phyloP scores from a whole-genome alignment of 2,797 vertebrate genomes.

The Onychomys torridus region DNA sequence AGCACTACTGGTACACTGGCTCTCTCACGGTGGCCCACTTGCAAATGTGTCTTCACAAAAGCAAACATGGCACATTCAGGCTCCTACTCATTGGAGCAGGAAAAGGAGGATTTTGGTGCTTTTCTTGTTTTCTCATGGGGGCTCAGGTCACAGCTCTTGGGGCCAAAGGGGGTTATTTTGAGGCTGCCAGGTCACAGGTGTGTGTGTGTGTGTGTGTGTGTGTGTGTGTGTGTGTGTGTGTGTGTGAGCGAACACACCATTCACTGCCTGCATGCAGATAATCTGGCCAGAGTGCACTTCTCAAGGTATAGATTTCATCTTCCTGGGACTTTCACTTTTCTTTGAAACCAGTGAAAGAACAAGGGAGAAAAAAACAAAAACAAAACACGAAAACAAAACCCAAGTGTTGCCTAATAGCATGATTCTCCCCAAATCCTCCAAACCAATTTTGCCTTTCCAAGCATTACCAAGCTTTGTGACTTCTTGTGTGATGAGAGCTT shows the following conservation, averaged over 20 bases:
- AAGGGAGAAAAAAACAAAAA: background rate
- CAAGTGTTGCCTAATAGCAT: slow-evolving; percentile 5
- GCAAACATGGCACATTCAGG: slow-evolving; percentile 79
- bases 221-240: background rate
- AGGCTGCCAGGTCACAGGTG: slow-evolving; percentile 56
- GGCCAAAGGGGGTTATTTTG: slow-evolving; percentile 67
- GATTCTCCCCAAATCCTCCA: slow-evolving; percentile 60
- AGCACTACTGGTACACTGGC: slow-evolving; percentile 81
- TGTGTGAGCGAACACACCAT: background rate
- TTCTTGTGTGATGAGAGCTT: slow-evolving; percentile 48
- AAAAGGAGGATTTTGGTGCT: slow-evolving; percentile 74
- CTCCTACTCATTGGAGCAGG: slow-evolving; percentile 79
- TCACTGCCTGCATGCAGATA: slow-evolving; percentile 56
- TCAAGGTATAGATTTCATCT: slow-evolving; percentile 61
- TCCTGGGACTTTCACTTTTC: slow-evolving; percentile 67
- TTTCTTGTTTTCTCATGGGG: slow-evolving; percentile 74
- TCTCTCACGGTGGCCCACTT: slow-evolving; percentile 81
- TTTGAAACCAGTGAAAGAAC: slow-evolving; percentile 68
- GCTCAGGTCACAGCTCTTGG: slow-evolving; percentile 51
- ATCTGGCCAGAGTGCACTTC: slow-evolving; percentile 47
- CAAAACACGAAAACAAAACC: too few species aligned
- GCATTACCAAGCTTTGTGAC: slow-evolving; percentile 43
- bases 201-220: background rate
- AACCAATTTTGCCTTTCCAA: slow-evolving; percentile 53
- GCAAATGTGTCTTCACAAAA: slow-evolving; percentile 80